Evolutionary conservation across 2,113 vertebrate genomes (phyloP).

Genomic region (Seriola aureovittata): DNA sequence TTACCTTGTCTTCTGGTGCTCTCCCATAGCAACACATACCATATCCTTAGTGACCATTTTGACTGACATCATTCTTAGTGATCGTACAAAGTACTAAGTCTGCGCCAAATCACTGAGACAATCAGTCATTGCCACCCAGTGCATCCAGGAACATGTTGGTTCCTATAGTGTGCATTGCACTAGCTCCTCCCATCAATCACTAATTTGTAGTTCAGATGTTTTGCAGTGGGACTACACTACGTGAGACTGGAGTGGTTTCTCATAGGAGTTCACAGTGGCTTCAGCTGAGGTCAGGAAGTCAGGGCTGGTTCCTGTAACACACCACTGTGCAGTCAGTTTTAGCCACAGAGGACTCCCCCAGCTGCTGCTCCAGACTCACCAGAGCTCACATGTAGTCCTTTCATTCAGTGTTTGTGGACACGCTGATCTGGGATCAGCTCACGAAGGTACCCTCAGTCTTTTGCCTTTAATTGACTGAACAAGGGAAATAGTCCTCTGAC

Average conservation of each 20-base stretch:
- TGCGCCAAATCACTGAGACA: constrained; percentile 25
- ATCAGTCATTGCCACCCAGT: constrained; percentile 16
- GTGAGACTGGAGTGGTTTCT: constrained; percentile 29
- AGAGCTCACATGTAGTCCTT: constrained; percentile 26
- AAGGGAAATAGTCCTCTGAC: constrained; percentile 65
- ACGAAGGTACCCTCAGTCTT: constrained; percentile 55
- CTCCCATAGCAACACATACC: constrained; percentile 35
- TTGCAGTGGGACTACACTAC: constrained; percentile 18
- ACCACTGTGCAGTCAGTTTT: constrained; percentile 45
- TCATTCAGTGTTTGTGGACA: constrained; percentile 47
- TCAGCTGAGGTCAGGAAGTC: constrained; percentile 44
- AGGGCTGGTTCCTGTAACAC: constrained; percentile 76
- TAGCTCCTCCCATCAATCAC: constrained; percentile 25
- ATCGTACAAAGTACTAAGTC: constrained; percentile 15
- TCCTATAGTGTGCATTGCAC: constrained; percentile 7
- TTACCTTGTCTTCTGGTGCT: constrained; percentile 59
- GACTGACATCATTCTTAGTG: constrained; percentile 26
- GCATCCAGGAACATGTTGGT: constrained; percentile 17
- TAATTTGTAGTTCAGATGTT: constrained; percentile 40
- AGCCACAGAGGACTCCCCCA: constrained; percentile 29
- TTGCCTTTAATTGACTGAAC: constrained; percentile 74
- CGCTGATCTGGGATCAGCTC: constrained; percentile 77
- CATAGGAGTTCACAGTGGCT: constrained; percentile 15
- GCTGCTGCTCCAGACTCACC: constrained; percentile 39
- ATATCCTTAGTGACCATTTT: constrained; percentile 33